Evolutionary conservation across 2,797 vertebrate species (phyloP), one percentile per base, ranked within the genome.

Genomic region (Rhyacichthys aspro): DNA sequence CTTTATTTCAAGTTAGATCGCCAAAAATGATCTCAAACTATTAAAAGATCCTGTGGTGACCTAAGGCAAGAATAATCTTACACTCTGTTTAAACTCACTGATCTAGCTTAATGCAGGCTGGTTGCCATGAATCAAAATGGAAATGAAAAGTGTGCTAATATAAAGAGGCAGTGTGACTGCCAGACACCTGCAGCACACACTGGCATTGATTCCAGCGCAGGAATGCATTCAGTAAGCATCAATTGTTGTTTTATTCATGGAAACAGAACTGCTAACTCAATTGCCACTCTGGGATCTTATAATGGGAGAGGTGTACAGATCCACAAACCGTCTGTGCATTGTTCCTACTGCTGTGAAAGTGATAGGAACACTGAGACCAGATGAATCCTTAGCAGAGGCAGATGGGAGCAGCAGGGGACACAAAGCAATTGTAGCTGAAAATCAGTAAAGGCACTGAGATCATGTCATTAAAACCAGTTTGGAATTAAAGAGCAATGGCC

Each of bases 391-490:
- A 3, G 32, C 43, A 12, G 16, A 46, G 23, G 58, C 74, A 82
- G 78, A 69, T 74, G 59, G 47, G 42, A 48, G 15, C 63, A 69
- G 63, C 66, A 56, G 49, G 66, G 55, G 28, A 72, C 15, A 16
- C 16, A 58, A 38, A 53, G 42, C 11, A 8, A 15, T 19, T n/a
- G 9, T 9, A 42, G 62, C 28, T 53, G 48, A 63, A 74, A 79
- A 67, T 74, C 63, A 69, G 82, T 73, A 73, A 72, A 74, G 59
- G 50, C 67, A 63, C 79, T 61, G 66, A 44, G 52, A 69, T 45
- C 32, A 49, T 72, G 72, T 63, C 59, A 49, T 59, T 56, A 38
- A 38, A 52, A 59, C 23, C 63, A 57, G 41, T 44, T 10, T 68
- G 57, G 62, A 77, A 72, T 72, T 70, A 39, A 33, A 54, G 23